A percentile compares a stretch with the other conserved stretches of the same genome.
Evolutionary conservation across 2,113 vertebrate genomes (phyloP).

Genomic region (Drymodes brunneopygia): DNA sequence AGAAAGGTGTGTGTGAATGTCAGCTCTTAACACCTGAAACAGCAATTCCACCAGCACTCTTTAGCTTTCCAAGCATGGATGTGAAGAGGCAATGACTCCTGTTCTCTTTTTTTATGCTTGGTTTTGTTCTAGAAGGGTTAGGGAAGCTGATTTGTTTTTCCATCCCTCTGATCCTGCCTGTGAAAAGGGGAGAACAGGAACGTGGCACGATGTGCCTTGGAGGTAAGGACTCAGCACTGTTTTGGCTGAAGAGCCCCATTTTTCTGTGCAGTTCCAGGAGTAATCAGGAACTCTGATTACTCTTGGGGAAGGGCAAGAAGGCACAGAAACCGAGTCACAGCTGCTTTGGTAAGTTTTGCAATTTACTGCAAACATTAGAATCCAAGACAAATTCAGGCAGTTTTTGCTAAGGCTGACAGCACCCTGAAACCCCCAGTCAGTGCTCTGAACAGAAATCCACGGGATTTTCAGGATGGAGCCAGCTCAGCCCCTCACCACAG

Average conservation of each 20-base stretch:
- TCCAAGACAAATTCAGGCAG: neutral
- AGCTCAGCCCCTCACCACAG: neutral
- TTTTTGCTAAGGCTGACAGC: neutral
- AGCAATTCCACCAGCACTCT: neutral
- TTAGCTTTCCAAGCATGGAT: neutral
- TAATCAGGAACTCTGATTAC: neutral
- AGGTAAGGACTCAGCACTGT: neutral
- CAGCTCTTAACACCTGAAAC: neutral
- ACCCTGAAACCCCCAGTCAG: neutral
- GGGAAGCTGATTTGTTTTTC: neutral
- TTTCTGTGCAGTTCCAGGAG: neutral
- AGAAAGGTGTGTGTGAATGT: neutral
- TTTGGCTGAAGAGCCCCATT: neutral
- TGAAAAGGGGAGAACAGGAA: neutral
- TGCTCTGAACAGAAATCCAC: neutral
- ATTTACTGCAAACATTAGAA: neutral
- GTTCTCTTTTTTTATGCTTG: neutral
- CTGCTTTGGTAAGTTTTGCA: neutral
- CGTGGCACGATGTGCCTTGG: neutral
- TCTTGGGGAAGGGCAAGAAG: neutral
- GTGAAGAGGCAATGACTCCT: neutral
- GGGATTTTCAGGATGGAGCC: neutral
- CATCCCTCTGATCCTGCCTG: neutral
- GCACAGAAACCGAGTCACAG: neutral
- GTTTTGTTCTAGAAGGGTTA: neutral